Evolutionary conservation across 2,113 vertebrate genomes (phyloP), one percentile per base, ranked within the genome.

Genomic region (Brachypodius melanocephalos): DNA sequence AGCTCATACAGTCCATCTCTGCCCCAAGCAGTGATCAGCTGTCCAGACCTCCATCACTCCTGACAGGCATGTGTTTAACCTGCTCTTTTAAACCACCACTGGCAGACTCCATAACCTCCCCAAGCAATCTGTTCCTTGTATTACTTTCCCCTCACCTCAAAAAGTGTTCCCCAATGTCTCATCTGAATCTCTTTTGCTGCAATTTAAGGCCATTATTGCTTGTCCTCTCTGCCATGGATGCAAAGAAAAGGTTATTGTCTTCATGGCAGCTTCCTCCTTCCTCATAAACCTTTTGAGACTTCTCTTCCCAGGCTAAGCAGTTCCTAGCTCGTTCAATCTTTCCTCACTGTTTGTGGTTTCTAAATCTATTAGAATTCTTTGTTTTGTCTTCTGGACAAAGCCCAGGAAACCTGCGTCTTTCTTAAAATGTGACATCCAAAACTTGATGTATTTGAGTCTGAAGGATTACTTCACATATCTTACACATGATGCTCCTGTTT

Each of bases 131-230:
- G 38, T 74, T 88, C 82, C 55, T 81, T 71, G 28, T 73, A 90
- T 86, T 83, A 63, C 55, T 95, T 58, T 80, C 75, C 63, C 61
- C 61, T 86, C 83, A 59, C 59, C 90, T 92, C 79, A 58, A 88
- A 85, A 91, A 95, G 6, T 59, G 55, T 20, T 94, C 94, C 94
- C 92, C 83, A 77, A 16, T 71, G 88, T 80, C 85, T 86, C 90
- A 86, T 95, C 79, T 93, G 85, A 96, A 96, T 93, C 92, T 86
- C 75, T 95, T 94, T 92, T 86, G 59, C 43, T 77, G 79, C 75
- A 88, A 55, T 95, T 96, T 86, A 90, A 77, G 59, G 40, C 67
- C 18, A 66, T 83, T 90, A 94, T 80, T 69, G 38, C 51, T 73
- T 69, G 83, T 97, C 63, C 72, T 88, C 24, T 83, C 55, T 83